Percentiles rank a stretch among this genome's conserved stretches.
Conservation (phyloP, 1,140 invertebrate species). For the Fragariocoptes setiger region DNA sequence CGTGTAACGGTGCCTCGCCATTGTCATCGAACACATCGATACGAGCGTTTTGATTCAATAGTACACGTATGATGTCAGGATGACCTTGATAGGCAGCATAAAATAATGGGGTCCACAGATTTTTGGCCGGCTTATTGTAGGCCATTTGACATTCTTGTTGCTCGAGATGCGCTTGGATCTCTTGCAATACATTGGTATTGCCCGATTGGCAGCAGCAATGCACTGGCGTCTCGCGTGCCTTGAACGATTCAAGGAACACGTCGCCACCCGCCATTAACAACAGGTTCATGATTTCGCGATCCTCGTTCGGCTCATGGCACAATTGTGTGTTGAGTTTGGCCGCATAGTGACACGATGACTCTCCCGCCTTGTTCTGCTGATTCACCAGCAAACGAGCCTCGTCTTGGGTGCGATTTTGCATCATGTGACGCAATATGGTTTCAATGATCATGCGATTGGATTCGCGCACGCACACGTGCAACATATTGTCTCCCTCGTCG, state of each 20-base stretch:
- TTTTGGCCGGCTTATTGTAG: conserved; percentile 56
- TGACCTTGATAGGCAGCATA: conserved; percentile 40
- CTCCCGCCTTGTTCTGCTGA: conserved; percentile 26
- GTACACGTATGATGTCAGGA: conserved; percentile 22
- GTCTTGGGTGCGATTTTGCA: background rate
- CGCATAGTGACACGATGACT: conserved; percentile 58
- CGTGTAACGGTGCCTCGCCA: conserved; percentile 66
- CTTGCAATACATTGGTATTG: conserved; percentile 69
- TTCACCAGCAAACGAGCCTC: conserved; percentile 4
- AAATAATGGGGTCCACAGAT: conserved; percentile 65
- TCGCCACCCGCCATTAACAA: conserved; percentile 65
- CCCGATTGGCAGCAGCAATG: conserved; percentile 77
- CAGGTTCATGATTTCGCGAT: conserved; percentile 54
- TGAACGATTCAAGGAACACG: conserved; percentile 35
- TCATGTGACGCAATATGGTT: background rate
- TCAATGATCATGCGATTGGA: background rate
- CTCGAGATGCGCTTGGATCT: conserved; percentile 65
- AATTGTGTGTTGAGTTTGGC: conserved; percentile 18
- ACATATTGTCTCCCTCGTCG: conserved; percentile 27
- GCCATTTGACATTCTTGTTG: conserved; percentile 57
- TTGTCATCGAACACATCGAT: conserved; percentile 85
- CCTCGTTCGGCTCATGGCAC: conserved; percentile 32
- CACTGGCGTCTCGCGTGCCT: conserved; percentile 44
- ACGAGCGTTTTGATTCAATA: conserved; percentile 41
- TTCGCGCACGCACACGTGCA: conserved; percentile 10